Evolutionary conservation across 2,888 invertebrate genomes (phyloP), one percentile per base, ranked within the genome.

Genomic region (Ommatoiulus sabulosus): DNA sequence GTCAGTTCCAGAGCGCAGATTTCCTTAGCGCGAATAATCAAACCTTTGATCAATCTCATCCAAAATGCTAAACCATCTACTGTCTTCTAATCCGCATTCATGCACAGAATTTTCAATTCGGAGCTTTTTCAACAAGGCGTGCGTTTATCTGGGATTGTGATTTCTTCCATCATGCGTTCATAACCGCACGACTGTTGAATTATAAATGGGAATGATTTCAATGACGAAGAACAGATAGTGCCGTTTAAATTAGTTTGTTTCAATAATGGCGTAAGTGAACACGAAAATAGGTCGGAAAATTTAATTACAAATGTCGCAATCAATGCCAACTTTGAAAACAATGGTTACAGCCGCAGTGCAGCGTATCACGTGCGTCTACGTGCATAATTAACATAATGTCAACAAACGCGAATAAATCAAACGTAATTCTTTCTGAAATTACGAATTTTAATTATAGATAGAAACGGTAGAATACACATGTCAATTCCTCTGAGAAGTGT

Each of bases 31-130:
- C 20, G 72, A 72, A 72, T 63, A 63, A 63, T 3, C n/a, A n/a
- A 63, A n/a, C n/a, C 63, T 20, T n/a, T 24, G 20, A 72, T 72
- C 72, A 72, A 72, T 72, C 72, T 24, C 72, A 24, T 24, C 72
- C 72, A 4, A 72, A 72, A 72, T 72, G 72, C 72, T 20, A 72
- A 72, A 72, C 72, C 72, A n/a, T n/a, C n/a, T n/a, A n/a, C n/a
- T n/a, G 72, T 72, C 72, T 7, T 72, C n/a, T 63, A 63, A 63
- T 63, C n/a, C 17, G n/a, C 57, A 15, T 52, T 10, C 57, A 17
- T n/a, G n/a, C 3, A n/a, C 57, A 24, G 72, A 72, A 72, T 24
- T 24, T 72, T 72, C 24, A 52, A 52, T 52, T 52, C 12, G 2
- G 52, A 52, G 52, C 10, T 15, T 52, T 52, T 52, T 52, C 15